Evolutionary conservation across 2,797 vertebrate genomes (phyloP), one percentile per base, ranked within the genome.

Genomic region (Choloepus didactylus): DNA sequence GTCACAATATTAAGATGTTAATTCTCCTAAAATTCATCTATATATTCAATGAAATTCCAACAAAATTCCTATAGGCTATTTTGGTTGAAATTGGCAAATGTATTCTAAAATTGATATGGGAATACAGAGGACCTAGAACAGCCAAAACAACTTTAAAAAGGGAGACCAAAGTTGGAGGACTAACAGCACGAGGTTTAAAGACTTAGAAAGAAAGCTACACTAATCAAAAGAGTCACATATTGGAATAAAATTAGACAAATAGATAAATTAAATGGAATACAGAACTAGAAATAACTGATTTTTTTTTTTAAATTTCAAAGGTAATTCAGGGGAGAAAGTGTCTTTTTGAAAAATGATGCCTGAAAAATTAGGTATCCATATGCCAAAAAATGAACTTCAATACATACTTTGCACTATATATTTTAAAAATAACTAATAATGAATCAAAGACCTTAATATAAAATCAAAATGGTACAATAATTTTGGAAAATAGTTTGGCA

Each of bases 401-500:
- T 51, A 44, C 8, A 66, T n/a, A 25, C 35, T 8, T 88, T 73
- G 9, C 16, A 19, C 2, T 66, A 46, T 66, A 19, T 12, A 27
- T 1, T 35, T 59, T 73, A 89, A 44, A 69, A 35, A 3, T 49
- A 86, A 46, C 31, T 87, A 38, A 62, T 69, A 38, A 59, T 83
- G 6, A 91, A 90, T 49, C 35, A 60, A 85, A 66, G 2, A 38
- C 35, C 41, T 82, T 76, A 73, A 67, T n/a, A 73, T 51, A 29
- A 83, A 79, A 66, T 29, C 64, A 38, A 91, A 91, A 66, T 59
- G 41, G 44, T 54, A 59, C 2, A 72, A 82, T 0, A 21, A 64
- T 54, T 91, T 84, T 91, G 15, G 38, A 77, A 83, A 91, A 77
- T 62, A 90, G n/a, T 56, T 80, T 83, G 31, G 14, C 62, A 72